Evolutionary conservation across 2,113 vertebrate genomes (phyloP), one percentile per base, ranked within the genome.

Genomic region (Daphoenositta chrysoptera): DNA sequence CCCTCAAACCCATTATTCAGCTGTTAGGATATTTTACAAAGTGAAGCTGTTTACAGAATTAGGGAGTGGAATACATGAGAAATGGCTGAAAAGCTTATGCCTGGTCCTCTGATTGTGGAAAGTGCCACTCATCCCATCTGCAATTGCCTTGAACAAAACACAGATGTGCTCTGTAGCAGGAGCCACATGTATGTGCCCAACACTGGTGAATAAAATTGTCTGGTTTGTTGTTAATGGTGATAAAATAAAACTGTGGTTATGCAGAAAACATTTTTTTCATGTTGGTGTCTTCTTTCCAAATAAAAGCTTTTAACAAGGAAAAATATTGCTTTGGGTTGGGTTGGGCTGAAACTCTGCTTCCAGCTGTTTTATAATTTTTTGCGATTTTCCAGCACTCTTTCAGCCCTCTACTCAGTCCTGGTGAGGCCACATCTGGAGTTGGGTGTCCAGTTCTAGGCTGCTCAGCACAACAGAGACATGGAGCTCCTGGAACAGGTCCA

Each of bases 161-260:
- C 6, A 22, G 31, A 37, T 15, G 23, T 13, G 11, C 15, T 28
- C 26, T 51, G 9, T 45, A 5, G 42, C 1, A 6, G 11, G 7
- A 33, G 18, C 1, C 11, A 1, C 3, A 33, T 0, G 1, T 37
- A 45, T 56, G n/a, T 68, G 83, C 48, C 51, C 30, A 13, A 8
- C 11, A 4, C 13, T 5, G 9, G 12, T 33, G 13, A n/a, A 20
- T 45, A 10, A 26, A 39, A 26, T 2, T 8, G 12, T 5, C 47
- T 10, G 13, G 7, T 64, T 60, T 44, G 57, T 9, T 2, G 2
- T 30, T 64, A 91, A 24, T 5, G 14, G 35, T 31, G 26, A 28
- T 47, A 64, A 63, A 92, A 58, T 21, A 13, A 66, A 82, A 72
- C 37, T 3, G 44, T 16, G 35, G 40, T 45, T 84, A 47, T 2